phyloP scores from a whole-genome alignment of 2,797 vertebrate genomes.

The Telmatherina bonti region DNA sequence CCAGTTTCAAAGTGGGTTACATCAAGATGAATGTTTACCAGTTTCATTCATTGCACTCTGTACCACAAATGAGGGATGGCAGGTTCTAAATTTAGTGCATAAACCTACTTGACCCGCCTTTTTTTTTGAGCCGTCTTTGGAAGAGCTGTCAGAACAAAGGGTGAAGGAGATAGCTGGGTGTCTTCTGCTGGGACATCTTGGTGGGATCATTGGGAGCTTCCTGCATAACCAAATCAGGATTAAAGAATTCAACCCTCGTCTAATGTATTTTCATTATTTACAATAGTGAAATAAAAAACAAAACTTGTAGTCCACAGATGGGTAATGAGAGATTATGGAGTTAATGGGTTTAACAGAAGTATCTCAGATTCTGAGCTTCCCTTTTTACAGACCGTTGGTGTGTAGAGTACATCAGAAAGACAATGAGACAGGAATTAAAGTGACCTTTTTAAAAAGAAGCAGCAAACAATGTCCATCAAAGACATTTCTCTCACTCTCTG shows the following conservation, averaged over 20 bases:
- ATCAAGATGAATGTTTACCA: conserved; percentile 69
- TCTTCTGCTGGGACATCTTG: conserved; percentile 50
- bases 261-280: conserved; percentile 78
- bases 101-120: conserved; percentile 69
- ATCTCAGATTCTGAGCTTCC: conserved; percentile 55
- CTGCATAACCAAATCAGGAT: conserved; percentile 60
- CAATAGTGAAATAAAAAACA: conserved; percentile 72
- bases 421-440: conserved; percentile 84
- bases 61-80: conserved; percentile 81
- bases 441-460: conserved; percentile 85
- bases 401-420: conserved; percentile 69
- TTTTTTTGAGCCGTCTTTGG: conserved; percentile 83
- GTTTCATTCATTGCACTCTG: conserved; percentile 87
- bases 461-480: conserved; percentile 84
- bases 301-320: conserved; percentile 60
- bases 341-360: conserved; percentile 44
- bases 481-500: conserved; percentile 69
- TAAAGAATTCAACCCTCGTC: conserved; percentile 75
- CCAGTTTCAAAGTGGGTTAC: conserved; percentile 65
- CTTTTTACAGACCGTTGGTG: conserved; percentile 58
- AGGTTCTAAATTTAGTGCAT: conserved; percentile 85
- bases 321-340: conserved; percentile 52
- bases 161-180: conserved; percentile 31
- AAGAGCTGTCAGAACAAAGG: conserved; percentile 77
- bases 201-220: conserved; percentile 24